Base-by-base conservation (phyloP, 2,888 invertebrate species). In the Cerastis leucographa region DNA sequence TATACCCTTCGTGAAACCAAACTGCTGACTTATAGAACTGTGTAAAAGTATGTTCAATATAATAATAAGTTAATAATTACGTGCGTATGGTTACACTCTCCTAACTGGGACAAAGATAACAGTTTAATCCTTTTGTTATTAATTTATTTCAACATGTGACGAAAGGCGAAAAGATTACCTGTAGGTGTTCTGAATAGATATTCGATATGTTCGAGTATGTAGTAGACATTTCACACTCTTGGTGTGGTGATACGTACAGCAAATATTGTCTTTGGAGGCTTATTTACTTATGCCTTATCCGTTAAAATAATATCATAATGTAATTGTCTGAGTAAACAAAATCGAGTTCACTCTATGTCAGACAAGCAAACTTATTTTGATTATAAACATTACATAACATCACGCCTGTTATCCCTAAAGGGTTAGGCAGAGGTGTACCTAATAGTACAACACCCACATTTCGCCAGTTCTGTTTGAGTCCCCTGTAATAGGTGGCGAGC, bases 71-170 rank as follows among this genome's bases (percentile, higher is more conserved):
- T 29, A 44, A 40, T 77, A 72, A 80, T 81, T 78, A 76, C n/a
- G n/a, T 64, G 29, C 19, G 40, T 51, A 44, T 56, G 74, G 77
- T 66, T 72, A 79, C 67, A 71, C 77, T 73, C 71, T 82, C 71
- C 76, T 76, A 91, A 89, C 86, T 87, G 81, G 91, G 89, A 29
- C 88, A 85, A 81, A 77, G 91, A 91, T 91, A 90, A 86, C 80
- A 76, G 35, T 72, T 74, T 88, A 88, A 89, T 88, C 86, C 85
- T 80, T 68, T 83, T 85, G 79, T 80, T 84, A 71, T 74, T 64
- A 19, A 62, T 62, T 71, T 85, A 59, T 66, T 46, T 71, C n/a
- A 64, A 65, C 17, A 40, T 54, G n/a, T 73, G 71, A 77, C 29
- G 70, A 83, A 81, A 83, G 42, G 29, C 42, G 42, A 67, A 22